Base-by-base conservation (phyloP, 2,888 invertebrate genomes). In the Heteromurus nitidus region DNA sequence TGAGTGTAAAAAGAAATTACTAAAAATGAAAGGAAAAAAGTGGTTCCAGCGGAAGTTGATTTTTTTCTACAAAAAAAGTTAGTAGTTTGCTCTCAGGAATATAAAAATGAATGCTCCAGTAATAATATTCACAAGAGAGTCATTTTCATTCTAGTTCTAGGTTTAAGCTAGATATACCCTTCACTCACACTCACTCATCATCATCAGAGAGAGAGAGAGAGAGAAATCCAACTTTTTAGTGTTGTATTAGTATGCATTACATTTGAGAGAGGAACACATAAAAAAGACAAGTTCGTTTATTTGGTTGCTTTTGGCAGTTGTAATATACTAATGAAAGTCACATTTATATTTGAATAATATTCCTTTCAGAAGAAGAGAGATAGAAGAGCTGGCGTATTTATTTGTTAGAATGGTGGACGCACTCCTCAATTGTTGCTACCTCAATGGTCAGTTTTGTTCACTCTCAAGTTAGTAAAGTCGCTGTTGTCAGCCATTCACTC, bases 31-130 rank as follows among this genome's bases (percentile, higher is more conserved):
- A 74, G 50, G 50, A 74, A 81, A 84, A 84, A 84, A 84, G 84
- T 70, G 69, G 84, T 80, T 82, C 80, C 84, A 84, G 82, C 84
- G 84, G 84, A 84, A 84, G 84, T 84, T 60, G 70, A 62, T 67
- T 69, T 72, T 80, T 80, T 24, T 55, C 22, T 36, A 7, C 13
- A n/a, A n/a, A n/a, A 55, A 22, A 55, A 73, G 79, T 64, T 68
- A 44, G 79, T 76, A 44, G 79, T 76, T 68, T 44, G 58, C 69
- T 68, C 53, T 36, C 55, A 80, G 80, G 5, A 42, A 42, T 20
- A 70, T 42, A 24, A 55, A 79, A 73, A 76, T 65, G 58, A 65
- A 26, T 73, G 68, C 30, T 76, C 58, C 58, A 73, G 53, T 74
- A 72, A 65, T 50, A 74, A 62, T 68, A 60, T 68, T 44, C 31